Evolutionary conservation across 1,140 invertebrate species (phyloP).

Genomic region (Calephelis virginiensis): DNA sequence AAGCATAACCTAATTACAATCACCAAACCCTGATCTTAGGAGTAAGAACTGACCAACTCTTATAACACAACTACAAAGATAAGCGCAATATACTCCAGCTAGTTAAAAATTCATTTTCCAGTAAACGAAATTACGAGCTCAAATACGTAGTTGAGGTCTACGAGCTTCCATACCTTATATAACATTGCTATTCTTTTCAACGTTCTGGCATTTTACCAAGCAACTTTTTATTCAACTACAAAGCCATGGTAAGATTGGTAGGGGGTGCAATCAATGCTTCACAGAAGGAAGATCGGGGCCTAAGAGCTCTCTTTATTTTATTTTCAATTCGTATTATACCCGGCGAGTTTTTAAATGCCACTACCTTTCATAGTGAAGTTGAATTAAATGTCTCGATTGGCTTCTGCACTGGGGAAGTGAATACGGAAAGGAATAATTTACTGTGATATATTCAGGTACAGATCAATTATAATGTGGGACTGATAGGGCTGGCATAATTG

Average conservation of each 20-base stretch:
- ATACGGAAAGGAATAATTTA: constrained; percentile 32
- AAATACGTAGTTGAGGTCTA: constrained; percentile 29
- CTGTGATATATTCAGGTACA: no score
- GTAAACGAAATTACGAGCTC: not conserved
- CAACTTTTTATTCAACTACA: constrained; percentile 69
- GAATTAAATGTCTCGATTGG: constrained; percentile 42
- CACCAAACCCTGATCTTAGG: no score
- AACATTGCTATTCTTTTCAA: constrained; percentile 57
- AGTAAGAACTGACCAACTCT: no score
- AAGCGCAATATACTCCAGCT: no score
- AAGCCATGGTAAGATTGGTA: constrained; percentile 53
- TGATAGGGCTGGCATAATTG: no score
- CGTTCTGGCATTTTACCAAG: constrained; percentile 67
- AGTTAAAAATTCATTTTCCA: not conserved
- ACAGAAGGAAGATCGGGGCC: constrained; percentile 54
- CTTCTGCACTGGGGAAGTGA: constrained; percentile 26
- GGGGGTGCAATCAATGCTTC: constrained; percentile 63
- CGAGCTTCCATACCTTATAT: constrained; percentile 32
- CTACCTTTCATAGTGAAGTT: constrained; percentile 39
- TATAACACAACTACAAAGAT: no score
- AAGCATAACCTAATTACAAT: no score
- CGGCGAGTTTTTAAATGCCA: constrained; percentile 52
- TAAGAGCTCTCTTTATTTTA: constrained; percentile 55
- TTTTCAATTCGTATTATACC: constrained; percentile 42
- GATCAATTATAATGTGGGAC: no score